Evolutionary conservation across 2,888 invertebrate genomes (phyloP).

Genomic region (Tenodera sinensis): DNA sequence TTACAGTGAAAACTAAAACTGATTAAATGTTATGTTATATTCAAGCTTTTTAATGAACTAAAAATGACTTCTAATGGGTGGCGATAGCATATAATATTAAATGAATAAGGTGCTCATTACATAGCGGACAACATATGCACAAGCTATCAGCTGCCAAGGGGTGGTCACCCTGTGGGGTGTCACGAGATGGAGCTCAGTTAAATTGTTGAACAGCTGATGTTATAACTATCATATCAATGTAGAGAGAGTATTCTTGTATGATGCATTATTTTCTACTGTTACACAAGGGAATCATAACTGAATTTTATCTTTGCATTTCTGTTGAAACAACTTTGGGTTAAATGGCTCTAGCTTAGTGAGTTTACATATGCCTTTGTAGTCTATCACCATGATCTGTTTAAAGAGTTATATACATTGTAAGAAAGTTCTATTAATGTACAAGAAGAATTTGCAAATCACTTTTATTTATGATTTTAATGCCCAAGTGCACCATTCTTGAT

Average conservation of each 20-base stretch:
- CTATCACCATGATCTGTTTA: too few species aligned
- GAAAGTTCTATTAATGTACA: too few species aligned
- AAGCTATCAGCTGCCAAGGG: neutral
- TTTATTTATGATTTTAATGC: too few species aligned
- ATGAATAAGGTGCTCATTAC: neutral
- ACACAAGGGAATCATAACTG: neutral
- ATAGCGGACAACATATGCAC: neutral
- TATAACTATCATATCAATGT: neutral
- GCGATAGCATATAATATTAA: neutral
- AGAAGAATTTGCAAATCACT: too few species aligned
- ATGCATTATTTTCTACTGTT: neutral
- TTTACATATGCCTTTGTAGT: too few species aligned
- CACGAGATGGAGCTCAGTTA: neutral
- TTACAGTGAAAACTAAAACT: neutral
- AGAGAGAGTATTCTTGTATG: neutral
- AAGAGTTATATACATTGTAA: too few species aligned
- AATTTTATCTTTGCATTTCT: neutral
- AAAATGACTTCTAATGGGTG: neutral
- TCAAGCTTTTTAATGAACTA: neutral
- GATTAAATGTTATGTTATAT: neutral
- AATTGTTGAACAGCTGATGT: neutral
- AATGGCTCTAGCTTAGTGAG: neutral
- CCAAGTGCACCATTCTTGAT: too few species aligned
- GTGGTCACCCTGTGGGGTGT: too few species aligned
- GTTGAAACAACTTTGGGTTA: neutral